phyloP scores from a whole-genome alignment of 92 coral and sea anemone genomes.

The Zoanthus gigantus region DNA sequence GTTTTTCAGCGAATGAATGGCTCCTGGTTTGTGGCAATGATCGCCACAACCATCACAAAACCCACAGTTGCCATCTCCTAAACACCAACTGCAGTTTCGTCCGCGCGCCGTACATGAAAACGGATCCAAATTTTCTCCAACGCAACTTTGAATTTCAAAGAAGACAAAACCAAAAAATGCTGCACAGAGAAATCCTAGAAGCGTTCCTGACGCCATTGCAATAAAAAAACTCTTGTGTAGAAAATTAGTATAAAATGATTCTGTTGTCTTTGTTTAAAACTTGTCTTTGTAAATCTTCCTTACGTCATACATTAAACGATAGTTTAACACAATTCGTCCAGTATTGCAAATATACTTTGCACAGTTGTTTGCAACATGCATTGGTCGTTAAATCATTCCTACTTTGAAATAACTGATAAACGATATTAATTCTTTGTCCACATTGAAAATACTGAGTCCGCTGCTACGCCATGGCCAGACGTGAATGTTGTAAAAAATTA shows the following conservation, averaged over 20 bases:
- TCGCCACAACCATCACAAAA: conserved; percentile 98
- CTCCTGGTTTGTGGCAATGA: conserved; percentile 92
- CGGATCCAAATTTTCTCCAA: conserved; percentile 42
- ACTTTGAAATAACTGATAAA: not conserved
- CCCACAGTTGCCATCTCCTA: conserved; percentile 98
- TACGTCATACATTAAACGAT: conserved; percentile 20
- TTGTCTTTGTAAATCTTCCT: conserved; percentile 11
- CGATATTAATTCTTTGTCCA: not conserved
- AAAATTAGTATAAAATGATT: not conserved
- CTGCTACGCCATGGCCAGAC: not conserved
- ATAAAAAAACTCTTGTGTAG: not conserved
- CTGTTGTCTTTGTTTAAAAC: conserved; percentile 23
- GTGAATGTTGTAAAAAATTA: conserved; percentile 10
- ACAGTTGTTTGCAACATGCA: not conserved
- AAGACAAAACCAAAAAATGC: not conserved
- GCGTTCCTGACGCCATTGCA: conserved; percentile 37
- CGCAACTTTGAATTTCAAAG: conserved; percentile 26
- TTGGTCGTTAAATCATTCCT: not conserved
- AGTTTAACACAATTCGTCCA: not conserved
- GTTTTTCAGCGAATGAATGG: conserved; percentile 84
- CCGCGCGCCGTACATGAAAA: conserved; percentile 80
- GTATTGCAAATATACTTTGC: not conserved
- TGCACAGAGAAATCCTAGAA: not conserved
- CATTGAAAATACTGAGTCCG: conserved; percentile 14
- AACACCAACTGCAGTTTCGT: conserved; percentile 92